Percentiles rank a stretch among this genome's conserved stretches.
Conservation (phyloP, 1,140 invertebrate species). For the Musca domestica region DNA sequence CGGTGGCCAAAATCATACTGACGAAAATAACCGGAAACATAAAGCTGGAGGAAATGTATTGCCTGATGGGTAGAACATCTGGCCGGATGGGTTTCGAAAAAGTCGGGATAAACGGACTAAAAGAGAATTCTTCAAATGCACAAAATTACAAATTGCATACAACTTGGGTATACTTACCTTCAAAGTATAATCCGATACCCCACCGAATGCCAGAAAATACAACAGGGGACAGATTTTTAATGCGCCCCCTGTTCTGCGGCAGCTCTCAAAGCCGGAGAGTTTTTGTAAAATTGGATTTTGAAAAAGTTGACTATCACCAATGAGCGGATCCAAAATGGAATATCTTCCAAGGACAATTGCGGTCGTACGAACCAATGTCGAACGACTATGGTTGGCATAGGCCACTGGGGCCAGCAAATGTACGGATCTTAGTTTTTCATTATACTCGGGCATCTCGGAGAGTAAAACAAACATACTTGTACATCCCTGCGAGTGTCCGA, state of each 20-base stretch:
- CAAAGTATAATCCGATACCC: no score
- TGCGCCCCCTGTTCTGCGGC: no score
- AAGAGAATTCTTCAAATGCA: background rate
- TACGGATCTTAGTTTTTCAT: constrained; percentile 56
- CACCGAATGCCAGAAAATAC: no score
- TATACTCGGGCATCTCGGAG: constrained; percentile 59
- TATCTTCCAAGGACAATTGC: no score
- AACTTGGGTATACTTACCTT: no score
- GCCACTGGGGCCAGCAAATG: constrained; percentile 63
- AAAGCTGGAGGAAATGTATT: constrained; percentile 56
- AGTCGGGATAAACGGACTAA: constrained; percentile 37
- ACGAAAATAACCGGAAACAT: constrained; percentile 38
- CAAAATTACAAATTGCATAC: no score
- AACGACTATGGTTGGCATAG: constrained; percentile 50
- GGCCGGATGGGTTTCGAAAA: constrained; percentile 44
- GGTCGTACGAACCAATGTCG: no score
- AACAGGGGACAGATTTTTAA: no score
- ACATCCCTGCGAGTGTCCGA: constrained; percentile 65
- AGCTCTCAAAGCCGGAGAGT: no score
- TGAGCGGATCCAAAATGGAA: no score
- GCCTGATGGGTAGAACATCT: constrained; percentile 57
- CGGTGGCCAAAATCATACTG: constrained; percentile 54
- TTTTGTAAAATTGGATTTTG: no score
- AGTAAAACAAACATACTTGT: constrained; percentile 59
- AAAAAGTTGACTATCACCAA: no score